Evolutionary conservation across 2,888 invertebrate genomes (phyloP), one percentile per base, ranked within the genome.

Genomic region (Hoplodrina blanda): DNA sequence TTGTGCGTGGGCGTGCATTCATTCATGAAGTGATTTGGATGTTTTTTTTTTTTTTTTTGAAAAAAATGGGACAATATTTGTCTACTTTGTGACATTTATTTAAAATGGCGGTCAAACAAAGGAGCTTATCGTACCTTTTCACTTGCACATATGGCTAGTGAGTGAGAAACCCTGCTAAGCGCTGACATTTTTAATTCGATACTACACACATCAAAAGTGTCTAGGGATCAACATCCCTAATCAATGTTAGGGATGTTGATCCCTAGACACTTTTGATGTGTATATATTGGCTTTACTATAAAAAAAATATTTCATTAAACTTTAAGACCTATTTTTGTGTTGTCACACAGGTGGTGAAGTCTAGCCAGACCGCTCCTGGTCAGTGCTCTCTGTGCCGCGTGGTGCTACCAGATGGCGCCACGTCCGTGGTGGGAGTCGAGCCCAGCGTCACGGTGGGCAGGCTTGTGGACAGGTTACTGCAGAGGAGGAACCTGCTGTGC

Each of bases 371-470:
- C 0, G 80, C 80, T 0, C 84, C 84, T 13, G 91, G 90, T 0
- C 89, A 87, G 69, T 91, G 93, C 17, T 94, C 96, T 6, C 93
- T 98, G 44, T 98, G 98, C 90, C 97, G 99, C 80, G 98, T 99
- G 74, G 97, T 98, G 88, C 95, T 99, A 74, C 98, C 98, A 2
- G 99, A 99, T 94, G 98, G 98, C 60, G 98, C 99, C 71, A 99
- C 99, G 4, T 99, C 99, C 1, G 99, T 99, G 82, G 98, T 99
- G 72, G 98, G 98, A 83, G 98, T 98, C 59, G 97, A 97, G 84
- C 95, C 97, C 25, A 96, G 97, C 41, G 98, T 98, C 90, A 97
- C 97, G 0, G 97, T 99, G 71, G 97, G 97, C 72, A 97, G 97
- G 78, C 96, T 99, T 67, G 97, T 99, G 33, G 97, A 97, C 80